These are phyloP conservation scores for Babylonia areolata DNA, from an alignment of 1,140 invertebrate species.

Conservation along the genomic window DNA sequence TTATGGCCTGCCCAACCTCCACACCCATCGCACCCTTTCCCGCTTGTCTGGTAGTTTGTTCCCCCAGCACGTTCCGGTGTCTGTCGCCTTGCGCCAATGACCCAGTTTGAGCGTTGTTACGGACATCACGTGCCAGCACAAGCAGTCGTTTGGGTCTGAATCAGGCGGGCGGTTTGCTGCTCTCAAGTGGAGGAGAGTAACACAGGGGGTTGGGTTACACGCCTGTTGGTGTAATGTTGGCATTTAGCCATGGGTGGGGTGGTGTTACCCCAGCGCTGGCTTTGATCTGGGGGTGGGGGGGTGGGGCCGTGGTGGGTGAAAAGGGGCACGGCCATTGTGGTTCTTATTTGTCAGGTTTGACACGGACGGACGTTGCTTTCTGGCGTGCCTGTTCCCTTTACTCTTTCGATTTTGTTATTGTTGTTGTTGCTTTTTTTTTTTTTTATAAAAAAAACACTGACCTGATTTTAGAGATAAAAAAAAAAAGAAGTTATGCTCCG, in stretches of 20 bases:
- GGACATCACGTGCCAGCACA: background rate
- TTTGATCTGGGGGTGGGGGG: too few relatives aligned
- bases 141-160: background rate
- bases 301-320: background rate
- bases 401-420: too few relatives aligned
- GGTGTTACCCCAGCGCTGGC: background rate
- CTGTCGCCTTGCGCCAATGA: background rate
- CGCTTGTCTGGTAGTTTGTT: too few relatives aligned
- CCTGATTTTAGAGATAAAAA: too few relatives aligned
- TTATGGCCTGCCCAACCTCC: too few relatives aligned
- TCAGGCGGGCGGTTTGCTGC: background rate
- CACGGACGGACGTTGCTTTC: background rate
- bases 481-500: too few relatives aligned
- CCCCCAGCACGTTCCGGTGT: background rate
- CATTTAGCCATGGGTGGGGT: background rate
- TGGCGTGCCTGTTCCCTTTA: background rate
- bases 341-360: background rate
- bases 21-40: too few relatives aligned
- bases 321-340: background rate
- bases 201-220: background rate
- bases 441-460: too few relatives aligned
- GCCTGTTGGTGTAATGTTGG: background rate
- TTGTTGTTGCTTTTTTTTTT: too few relatives aligned
- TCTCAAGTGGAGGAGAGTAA: background rate
- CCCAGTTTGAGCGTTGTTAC: background rate